Percentiles rank a stretch among this genome's conserved stretches.
phyloP scores from a whole-genome alignment of 2,797 vertebrate species.

The Loris lydekkerianus region DNA sequence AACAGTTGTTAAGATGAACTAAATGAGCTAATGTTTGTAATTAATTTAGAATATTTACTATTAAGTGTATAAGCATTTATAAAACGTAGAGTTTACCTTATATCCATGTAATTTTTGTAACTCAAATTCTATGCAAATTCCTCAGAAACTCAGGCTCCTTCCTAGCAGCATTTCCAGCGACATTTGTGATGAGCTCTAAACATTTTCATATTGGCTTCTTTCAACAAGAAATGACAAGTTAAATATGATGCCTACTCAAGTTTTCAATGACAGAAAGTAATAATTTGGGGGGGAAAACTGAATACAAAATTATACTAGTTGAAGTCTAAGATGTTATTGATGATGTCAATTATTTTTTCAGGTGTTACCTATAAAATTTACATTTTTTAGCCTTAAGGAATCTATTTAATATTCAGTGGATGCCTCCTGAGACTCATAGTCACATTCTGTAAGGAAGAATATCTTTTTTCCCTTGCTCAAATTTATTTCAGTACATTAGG shows the following conservation, averaged over 20 bases:
- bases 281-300: not conserved
- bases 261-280: constrained; percentile 12
- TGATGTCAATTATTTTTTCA: constrained; percentile 16
- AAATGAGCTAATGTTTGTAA: not conserved
- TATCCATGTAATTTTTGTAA: constrained; percentile 1
- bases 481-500: not conserved
- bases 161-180: not conserved
- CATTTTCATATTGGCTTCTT: not conserved
- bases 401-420: not conserved
- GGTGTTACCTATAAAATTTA: constrained; percentile 5
- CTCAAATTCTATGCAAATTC: not conserved
- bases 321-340: constrained; percentile 12
- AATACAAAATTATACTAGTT: not conserved
- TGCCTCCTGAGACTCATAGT: not conserved
- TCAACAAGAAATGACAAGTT: not conserved
- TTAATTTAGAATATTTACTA: not conserved
- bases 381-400: not conserved
- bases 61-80: not conserved
- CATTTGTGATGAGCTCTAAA: not conserved
- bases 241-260: not conserved
- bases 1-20: not conserved
- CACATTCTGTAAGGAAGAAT: not conserved
- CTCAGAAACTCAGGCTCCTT: not conserved
- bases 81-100: constrained; percentile 8
- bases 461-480: not conserved